These are phyloP conservation scores for Hydraecia micacea DNA, from an alignment of 2,888 invertebrate species.

Conservation along the genomic window DNA sequence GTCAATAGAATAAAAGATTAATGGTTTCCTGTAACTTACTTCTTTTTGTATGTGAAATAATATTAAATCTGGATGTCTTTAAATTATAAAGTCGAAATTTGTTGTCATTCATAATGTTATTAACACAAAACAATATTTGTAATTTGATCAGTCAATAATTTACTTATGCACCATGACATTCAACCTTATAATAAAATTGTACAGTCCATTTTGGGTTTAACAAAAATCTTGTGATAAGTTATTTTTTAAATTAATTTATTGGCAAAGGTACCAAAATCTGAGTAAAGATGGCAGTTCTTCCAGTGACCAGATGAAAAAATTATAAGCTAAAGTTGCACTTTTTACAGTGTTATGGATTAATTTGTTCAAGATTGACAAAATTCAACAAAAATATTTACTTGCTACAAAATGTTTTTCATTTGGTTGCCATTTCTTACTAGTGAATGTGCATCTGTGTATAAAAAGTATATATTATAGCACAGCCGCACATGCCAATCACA, in stretches of 20 bases:
- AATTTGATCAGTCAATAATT: conserved; percentile 34
- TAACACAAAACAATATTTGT: conserved; percentile 35
- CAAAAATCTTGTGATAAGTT: conserved; percentile 41
- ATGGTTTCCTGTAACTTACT: conserved; percentile 43
- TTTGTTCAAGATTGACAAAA: neutral
- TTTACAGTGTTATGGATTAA: neutral
- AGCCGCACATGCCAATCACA: conserved; percentile 60
- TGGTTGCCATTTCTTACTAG: conserved; percentile 51
- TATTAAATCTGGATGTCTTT: conserved; percentile 28
- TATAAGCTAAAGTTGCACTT: neutral
- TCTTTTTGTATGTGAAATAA: conserved; percentile 49
- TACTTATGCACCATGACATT: conserved; percentile 13
- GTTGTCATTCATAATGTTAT: conserved; percentile 35
- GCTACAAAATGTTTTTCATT: conserved; percentile 42
- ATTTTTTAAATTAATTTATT: conserved; percentile 30
- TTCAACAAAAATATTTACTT: neutral
- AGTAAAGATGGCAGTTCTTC: conserved; percentile 57
- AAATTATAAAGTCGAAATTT: conserved; percentile 55
- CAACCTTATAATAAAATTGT: conserved; percentile 26
- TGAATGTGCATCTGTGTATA: conserved; percentile 67
- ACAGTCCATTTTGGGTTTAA: conserved; percentile 23
- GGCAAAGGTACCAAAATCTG: conserved; percentile 56
- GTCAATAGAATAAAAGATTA: conserved; percentile 47
- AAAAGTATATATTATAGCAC: conserved; percentile 56
- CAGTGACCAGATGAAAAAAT: conserved; percentile 57